phyloP scores from a whole-genome alignment of 2,888 invertebrate species.

The Cephus pygmeus region DNA sequence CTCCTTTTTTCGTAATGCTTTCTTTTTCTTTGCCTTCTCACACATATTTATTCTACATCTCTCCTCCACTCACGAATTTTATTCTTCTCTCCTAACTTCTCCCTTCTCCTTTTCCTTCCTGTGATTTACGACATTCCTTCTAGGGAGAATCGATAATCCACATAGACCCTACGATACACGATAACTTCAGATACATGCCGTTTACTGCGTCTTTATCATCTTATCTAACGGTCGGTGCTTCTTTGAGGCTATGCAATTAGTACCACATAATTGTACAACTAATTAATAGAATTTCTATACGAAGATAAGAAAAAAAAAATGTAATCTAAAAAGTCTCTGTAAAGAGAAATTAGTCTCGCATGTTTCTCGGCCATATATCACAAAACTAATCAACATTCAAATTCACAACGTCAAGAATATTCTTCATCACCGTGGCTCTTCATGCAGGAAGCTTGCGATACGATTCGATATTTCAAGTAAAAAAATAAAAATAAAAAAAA shows the following conservation, averaged over 20 bases:
- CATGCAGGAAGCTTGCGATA: neutral
- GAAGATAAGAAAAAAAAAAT: neutral
- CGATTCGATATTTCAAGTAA: neutral
- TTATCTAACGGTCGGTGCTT: neutral
- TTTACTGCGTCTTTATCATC: neutral
- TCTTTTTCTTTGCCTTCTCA: neutral
- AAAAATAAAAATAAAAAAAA: neutral
- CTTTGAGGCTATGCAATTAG: neutral
- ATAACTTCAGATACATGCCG: neutral
- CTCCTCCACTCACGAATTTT: neutral
- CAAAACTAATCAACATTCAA: neutral
- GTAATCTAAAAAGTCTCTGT: neutral
- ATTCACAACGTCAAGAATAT: neutral
- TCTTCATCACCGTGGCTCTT: neutral
- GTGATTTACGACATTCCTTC: neutral
- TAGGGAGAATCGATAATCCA: slow-evolving; percentile 3
- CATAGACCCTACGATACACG: neutral
- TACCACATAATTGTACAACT: neutral
- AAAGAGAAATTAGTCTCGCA: neutral
- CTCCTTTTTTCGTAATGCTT: neutral
- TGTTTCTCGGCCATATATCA: neutral
- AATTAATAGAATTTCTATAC: neutral
- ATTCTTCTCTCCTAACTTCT: neutral
- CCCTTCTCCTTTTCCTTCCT: neutral
- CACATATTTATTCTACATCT: neutral